These are phyloP conservation scores for Agrilus mali DNA, from an alignment of 2,888 invertebrate genomes.

Conservation along the genomic window DNA sequence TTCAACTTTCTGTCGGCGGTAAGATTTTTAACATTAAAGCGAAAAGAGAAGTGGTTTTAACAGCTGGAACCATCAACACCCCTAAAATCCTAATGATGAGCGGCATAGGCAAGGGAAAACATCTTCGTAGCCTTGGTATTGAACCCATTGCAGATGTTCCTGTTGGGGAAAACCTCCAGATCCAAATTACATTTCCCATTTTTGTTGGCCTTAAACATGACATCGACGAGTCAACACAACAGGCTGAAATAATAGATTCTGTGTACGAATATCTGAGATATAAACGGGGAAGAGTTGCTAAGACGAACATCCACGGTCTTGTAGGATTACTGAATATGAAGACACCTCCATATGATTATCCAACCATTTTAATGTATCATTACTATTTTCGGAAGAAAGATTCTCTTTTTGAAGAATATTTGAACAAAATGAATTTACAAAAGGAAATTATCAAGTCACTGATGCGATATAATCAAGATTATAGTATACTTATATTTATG, in stretches of 20 bases:
- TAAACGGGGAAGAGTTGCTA: constrained; percentile 37
- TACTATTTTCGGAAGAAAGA: constrained; percentile 18
- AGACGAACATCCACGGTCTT: constrained; percentile 30
- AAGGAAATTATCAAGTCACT: constrained; percentile 19
- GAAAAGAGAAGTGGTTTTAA: constrained; percentile 43
- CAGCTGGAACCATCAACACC: constrained; percentile 51
- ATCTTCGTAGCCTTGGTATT: constrained; percentile 26
- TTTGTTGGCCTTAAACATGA: constrained; percentile 13
- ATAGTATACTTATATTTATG: constrained; percentile 20
- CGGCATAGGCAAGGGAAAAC: constrained; percentile 38
- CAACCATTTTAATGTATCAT: constrained; percentile 19
- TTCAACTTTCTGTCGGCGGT: constrained; percentile 27
- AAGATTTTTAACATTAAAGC: constrained; percentile 26
- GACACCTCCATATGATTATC: constrained; percentile 25
- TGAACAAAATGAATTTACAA: constrained; percentile 18
- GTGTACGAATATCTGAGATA: constrained; percentile 37
- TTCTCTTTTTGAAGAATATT: constrained; percentile 24
- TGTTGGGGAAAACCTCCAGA: constrained; percentile 30
- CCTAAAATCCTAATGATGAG: constrained; percentile 48
- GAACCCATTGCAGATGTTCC: constrained; percentile 16
- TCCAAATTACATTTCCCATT: constrained; percentile 24
- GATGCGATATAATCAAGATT: constrained; percentile 17
- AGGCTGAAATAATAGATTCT: constrained; percentile 14
- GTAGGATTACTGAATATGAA: constrained; percentile 37
- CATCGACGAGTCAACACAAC: neutral